Evolutionary conservation across 2,113 vertebrate species (phyloP).

Genomic region (Taxidea taxus): DNA sequence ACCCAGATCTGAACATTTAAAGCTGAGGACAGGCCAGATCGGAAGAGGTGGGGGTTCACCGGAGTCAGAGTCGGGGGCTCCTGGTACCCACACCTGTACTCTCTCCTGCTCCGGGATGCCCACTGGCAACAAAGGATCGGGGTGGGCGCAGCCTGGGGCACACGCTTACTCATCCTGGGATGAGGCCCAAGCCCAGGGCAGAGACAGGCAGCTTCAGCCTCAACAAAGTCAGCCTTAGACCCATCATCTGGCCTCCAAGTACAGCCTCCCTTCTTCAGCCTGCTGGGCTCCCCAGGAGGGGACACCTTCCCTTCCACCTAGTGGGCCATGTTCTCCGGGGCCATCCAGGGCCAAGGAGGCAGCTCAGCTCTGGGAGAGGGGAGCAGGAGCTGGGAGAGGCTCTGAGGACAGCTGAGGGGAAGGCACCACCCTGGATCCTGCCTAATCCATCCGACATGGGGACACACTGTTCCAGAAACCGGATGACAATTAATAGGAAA

Average conservation of each 20-base stretch:
- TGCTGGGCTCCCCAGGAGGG: background rate
- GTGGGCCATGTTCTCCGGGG: background rate
- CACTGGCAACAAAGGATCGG: background rate
- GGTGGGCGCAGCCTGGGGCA: background rate
- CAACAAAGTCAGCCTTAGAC: background rate
- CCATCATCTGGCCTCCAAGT: background rate
- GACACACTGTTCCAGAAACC: constrained; percentile 73
- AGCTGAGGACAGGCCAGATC: background rate
- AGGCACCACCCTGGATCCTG: constrained; percentile 51
- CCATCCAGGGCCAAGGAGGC: background rate
- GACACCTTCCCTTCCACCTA: background rate
- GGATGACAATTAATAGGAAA: constrained; percentile 80
- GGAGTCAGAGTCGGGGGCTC: background rate
- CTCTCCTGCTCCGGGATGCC: background rate
- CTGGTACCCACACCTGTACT: background rate
- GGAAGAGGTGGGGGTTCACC: background rate
- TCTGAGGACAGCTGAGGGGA: constrained; percentile 42
- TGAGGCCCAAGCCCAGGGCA: background rate
- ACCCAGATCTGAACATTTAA: background rate
- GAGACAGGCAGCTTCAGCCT: background rate
- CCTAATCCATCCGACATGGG: constrained; percentile 59
- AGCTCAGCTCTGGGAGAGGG: background rate
- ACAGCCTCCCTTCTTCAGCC: background rate
- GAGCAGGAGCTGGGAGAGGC: background rate
- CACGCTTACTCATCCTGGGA: background rate